A percentile compares a stretch with the other conserved stretches of the same genome.
Evolutionary conservation across 2,797 vertebrate species (phyloP).

Genomic region (Anomalospiza imberbis): DNA sequence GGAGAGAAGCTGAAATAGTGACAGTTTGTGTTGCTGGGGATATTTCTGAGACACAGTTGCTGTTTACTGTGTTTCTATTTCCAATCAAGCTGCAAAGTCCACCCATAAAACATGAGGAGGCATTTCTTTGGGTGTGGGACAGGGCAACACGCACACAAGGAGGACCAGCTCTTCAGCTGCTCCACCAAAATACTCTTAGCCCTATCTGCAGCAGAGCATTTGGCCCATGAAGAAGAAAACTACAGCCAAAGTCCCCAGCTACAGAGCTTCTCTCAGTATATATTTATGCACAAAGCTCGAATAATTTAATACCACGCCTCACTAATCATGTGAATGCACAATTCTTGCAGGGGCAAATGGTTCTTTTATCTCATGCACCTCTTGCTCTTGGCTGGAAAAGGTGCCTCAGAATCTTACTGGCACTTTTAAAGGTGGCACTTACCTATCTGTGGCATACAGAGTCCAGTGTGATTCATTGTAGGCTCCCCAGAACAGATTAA

Average conservation of each 20-base stretch:
- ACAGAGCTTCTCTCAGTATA: not conserved
- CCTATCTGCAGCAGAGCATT: not conserved
- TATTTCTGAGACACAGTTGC: slow-evolving; percentile 55
- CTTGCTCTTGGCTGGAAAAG: slow-evolving; percentile 2
- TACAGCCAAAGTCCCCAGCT: not conserved
- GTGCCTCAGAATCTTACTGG: not conserved
- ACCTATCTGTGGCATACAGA: not conserved
- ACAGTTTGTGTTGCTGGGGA: slow-evolving; percentile 38
- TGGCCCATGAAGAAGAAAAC: not conserved
- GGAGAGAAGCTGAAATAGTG: slow-evolving; percentile 47
- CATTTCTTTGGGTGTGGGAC: slow-evolving; percentile 18
- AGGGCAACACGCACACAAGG: not conserved
- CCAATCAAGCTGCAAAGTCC: slow-evolving; percentile 38
- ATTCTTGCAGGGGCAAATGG: slow-evolving; percentile 36
- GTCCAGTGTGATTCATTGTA: not conserved
- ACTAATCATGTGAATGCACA: slow-evolving; percentile 46
- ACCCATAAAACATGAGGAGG: slow-evolving; percentile 34
- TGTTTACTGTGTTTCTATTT: slow-evolving; percentile 48
- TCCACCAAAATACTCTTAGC: not conserved
- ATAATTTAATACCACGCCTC: slow-evolving; percentile 57
- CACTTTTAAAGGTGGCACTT: not conserved
- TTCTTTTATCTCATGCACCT: not conserved
- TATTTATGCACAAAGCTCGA: slow-evolving; percentile 50
- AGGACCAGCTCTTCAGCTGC: not conserved
- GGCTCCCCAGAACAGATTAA: not conserved